phyloP scores from a whole-genome alignment of 2,888 invertebrate genomes.

The Dichetophora obliterata region DNA sequence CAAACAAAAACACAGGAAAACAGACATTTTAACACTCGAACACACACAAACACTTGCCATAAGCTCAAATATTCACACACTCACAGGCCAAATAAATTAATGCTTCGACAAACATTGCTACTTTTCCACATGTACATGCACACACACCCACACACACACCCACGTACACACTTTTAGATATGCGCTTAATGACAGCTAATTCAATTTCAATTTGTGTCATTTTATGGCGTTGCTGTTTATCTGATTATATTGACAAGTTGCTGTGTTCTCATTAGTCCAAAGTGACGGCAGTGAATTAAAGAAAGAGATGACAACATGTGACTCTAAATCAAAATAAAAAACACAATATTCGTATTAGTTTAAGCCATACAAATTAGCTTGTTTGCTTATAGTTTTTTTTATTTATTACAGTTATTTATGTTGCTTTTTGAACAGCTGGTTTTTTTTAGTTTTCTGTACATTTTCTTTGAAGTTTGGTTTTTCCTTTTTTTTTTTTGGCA shows the following conservation, averaged over 20 bases:
- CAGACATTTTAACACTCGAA: neutral
- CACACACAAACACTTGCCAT: too few species aligned
- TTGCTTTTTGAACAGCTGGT: too few species aligned
- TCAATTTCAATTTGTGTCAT: constrained; percentile 65
- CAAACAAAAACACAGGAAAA: neutral
- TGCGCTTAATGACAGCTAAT: constrained; percentile 50
- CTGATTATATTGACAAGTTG: constrained; percentile 66
- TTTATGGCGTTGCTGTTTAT: constrained; percentile 57
- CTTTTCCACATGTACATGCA: constrained; percentile 5
- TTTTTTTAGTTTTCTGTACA: too few species aligned
- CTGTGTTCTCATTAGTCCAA: constrained; percentile 60
- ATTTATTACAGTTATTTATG: too few species aligned
- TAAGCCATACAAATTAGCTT: too few species aligned
- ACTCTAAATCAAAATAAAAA: too few species aligned
- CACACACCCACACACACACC: neutral
- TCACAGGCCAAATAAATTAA: neutral
- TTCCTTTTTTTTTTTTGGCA: too few species aligned
- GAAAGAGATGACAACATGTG: neutral
- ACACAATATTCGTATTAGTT: too few species aligned
- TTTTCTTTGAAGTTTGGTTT: too few species aligned
- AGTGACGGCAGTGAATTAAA: neutral
- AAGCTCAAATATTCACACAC: neutral
- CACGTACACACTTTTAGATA: neutral
- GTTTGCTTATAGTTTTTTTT: too few species aligned
- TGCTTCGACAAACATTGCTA: constrained; percentile 8